Percentiles rank a stretch among this genome's conserved stretches.
These are phyloP conservation scores for Augochlorella aurata DNA, from an alignment of 2,888 invertebrate genomes.

Conservation along the genomic window DNA sequence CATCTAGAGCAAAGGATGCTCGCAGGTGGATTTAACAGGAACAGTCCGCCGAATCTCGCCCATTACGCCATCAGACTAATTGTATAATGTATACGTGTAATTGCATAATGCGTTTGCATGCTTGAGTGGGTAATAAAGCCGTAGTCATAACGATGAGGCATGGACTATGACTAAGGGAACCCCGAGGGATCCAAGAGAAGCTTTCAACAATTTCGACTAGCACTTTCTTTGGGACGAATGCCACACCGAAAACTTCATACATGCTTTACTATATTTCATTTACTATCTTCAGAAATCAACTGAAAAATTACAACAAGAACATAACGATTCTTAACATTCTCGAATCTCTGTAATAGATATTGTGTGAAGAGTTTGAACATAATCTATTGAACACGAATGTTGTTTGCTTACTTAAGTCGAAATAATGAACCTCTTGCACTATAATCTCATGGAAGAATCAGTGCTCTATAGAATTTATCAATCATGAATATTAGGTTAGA, in stretches of 20 bases:
- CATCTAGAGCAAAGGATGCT: neutral
- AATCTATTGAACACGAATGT: too few species aligned
- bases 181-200: neutral
- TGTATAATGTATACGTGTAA: neutral
- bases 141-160: neutral
- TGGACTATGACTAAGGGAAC: neutral
- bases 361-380: too few species aligned
- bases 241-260: neutral
- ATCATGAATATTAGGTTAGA: too few species aligned
- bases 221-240: neutral
- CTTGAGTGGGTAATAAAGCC: conserved; percentile 4
- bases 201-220: neutral
- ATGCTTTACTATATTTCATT: too few species aligned
- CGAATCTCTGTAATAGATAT: too few species aligned
- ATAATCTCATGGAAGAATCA: too few species aligned
- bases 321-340: too few species aligned
- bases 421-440: too few species aligned
- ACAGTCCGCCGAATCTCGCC: neutral
- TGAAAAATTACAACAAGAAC: too few species aligned
- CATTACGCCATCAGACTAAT: neutral
- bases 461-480: too few species aligned
- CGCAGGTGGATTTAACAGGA: neutral
- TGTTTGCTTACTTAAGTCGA: too few species aligned
- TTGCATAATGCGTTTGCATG: conserved; percentile 4
- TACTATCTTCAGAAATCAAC: too few species aligned